Conservation (phyloP, 2,888 invertebrate species). For the Apamea epomidion region DNA sequence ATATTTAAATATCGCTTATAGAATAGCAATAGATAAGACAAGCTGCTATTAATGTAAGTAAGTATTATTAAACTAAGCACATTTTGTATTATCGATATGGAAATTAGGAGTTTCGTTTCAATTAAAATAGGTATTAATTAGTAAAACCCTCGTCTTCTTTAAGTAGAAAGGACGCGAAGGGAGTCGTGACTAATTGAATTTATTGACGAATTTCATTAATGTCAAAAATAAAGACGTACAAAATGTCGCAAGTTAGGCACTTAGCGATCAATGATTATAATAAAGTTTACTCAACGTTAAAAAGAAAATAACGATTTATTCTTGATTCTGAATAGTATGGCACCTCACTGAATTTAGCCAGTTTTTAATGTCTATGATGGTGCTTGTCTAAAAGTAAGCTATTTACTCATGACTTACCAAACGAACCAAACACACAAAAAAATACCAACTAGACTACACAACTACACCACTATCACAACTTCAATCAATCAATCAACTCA, state of each 20-base stretch:
- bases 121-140: constrained; percentile 18
- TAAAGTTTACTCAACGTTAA: not conserved
- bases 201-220: not conserved
- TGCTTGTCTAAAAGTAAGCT: not conserved
- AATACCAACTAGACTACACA: no score
- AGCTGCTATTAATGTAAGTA: constrained; percentile 25
- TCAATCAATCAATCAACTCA: not conserved
- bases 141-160: not conserved
- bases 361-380: not conserved
- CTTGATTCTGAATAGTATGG: not conserved
- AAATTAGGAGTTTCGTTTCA: not conserved
- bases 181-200: not conserved
- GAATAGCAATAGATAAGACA: constrained; percentile 37
- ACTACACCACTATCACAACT: no score
- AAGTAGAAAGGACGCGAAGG: not conserved
- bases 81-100: constrained; percentile 1
- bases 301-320: not conserved
- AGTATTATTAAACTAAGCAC: constrained; percentile 10
- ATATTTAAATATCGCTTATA: constrained; percentile 58
- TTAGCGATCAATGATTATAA: not conserved
- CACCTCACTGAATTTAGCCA: not conserved
- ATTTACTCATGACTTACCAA: not conserved
- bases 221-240: not conserved
- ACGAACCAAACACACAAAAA: not conserved
- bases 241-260: not conserved